These are phyloP conservation scores for Dryas iulia DNA, from an alignment of 1,140 invertebrate species.

Conservation along the genomic window DNA sequence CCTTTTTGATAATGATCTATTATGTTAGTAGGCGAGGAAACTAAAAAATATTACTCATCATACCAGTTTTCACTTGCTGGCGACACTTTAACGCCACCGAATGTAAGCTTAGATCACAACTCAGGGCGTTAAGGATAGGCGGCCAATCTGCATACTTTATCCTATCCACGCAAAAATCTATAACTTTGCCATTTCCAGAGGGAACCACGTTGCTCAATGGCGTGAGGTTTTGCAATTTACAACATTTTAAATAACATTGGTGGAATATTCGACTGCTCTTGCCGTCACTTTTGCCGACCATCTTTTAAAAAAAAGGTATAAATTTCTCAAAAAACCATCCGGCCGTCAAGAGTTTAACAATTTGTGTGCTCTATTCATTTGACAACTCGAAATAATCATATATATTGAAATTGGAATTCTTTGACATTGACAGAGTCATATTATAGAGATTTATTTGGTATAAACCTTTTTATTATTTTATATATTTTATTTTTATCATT, in stretches of 20 bases:
- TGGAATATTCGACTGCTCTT: slow-evolving; percentile 73
- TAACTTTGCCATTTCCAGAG: slow-evolving; percentile 63
- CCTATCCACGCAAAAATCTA: slow-evolving; percentile 85
- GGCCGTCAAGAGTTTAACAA: neutral
- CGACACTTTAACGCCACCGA: slow-evolving; percentile 79
- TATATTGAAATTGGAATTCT: slow-evolving; percentile 54
- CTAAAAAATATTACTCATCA: slow-evolving; percentile 12
- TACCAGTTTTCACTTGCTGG: slow-evolving; percentile 72
- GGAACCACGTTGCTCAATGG: slow-evolving; percentile 65
- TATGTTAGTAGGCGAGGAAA: no score
- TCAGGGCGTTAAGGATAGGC: slow-evolving; percentile 84
- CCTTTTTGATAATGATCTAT: no score
- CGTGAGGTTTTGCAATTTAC: slow-evolving; percentile 73
- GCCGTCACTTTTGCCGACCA: slow-evolving; percentile 71
- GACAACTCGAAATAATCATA: slow-evolving; percentile 52
- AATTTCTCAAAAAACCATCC: slow-evolving; percentile 49
- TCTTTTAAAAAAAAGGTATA: slow-evolving; percentile 40
- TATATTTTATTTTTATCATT: no score
- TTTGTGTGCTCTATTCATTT: slow-evolving; percentile 10
- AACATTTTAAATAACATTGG: slow-evolving; percentile 76
- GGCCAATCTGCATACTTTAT: slow-evolving; percentile 86
- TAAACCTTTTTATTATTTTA: neutral
- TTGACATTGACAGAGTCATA: slow-evolving; percentile 36
- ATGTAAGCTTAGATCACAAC: slow-evolving; percentile 83
- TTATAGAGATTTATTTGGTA: neutral